These are phyloP conservation scores for Butorides virescens DNA, from an alignment of 2,113 vertebrate genomes.

Conservation along the genomic window DNA sequence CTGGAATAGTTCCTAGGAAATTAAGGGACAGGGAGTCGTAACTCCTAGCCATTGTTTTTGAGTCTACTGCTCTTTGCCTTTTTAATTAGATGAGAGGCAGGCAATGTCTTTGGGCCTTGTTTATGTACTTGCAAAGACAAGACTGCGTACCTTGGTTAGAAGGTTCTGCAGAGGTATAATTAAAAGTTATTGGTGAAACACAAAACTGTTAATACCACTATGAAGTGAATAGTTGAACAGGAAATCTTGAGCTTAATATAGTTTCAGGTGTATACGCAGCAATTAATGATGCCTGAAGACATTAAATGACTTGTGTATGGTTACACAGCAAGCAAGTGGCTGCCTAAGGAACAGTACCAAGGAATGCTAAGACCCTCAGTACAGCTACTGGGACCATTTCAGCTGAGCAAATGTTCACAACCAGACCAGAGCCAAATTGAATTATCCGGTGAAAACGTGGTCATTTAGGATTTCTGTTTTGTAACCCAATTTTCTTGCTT, in stretches of 20 bases:
- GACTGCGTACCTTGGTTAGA: neutral
- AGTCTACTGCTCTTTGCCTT: neutral
- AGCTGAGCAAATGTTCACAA: neutral
- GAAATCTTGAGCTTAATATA: no score
- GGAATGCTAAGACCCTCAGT: neutral
- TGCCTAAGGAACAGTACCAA: neutral
- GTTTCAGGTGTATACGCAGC: neutral
- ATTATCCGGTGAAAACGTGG: neutral
- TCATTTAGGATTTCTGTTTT: neutral
- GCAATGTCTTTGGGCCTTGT: neutral
- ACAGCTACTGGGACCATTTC: neutral
- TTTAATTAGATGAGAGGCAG: neutral
- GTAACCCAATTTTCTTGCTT: neutral
- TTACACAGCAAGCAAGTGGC: neutral
- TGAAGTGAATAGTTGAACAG: neutral
- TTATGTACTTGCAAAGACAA: slow-evolving; percentile 1
- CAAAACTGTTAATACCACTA: neutral
- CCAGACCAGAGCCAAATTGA: neutral
- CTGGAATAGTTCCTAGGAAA: neutral
- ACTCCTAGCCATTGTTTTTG: neutral
- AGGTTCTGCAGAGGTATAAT: neutral
- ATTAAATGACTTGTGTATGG: neutral
- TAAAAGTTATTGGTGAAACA: slow-evolving; percentile 10
- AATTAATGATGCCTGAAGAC: slow-evolving; percentile 22
- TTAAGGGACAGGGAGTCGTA: neutral